Evolutionary conservation across 2,797 vertebrate genomes (phyloP).

Genomic region (Periophthalmus magnuspinnatus): DNA sequence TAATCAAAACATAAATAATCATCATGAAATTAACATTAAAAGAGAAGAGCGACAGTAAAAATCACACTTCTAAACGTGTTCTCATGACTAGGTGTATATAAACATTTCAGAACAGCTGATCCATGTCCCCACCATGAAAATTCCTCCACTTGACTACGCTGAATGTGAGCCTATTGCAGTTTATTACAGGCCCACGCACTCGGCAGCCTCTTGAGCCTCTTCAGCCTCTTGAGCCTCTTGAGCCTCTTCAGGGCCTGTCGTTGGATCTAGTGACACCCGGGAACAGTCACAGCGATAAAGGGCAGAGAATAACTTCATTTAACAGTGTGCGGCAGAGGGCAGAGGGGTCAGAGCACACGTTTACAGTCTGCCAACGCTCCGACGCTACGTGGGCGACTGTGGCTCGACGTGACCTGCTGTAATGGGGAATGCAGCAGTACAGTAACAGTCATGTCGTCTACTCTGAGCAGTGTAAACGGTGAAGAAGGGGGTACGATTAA

Average conservation of each 20-base stretch:
- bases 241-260: conserved; percentile 32
- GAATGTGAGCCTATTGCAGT: conserved; percentile 20
- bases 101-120: conserved; percentile 8
- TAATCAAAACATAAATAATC: too few species aligned
- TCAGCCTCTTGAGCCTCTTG: conserved; percentile 35
- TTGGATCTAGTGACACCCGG: conserved; percentile 41
- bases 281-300: conserved; percentile 51
- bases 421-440: not conserved
- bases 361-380: not conserved
- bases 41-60: too few species aligned
- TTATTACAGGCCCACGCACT: conserved; percentile 26
- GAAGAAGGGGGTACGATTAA: too few species aligned
- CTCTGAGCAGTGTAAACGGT: not conserved
- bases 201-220: conserved; percentile 45
- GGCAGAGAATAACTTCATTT: conserved; percentile 44
- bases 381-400: not conserved
- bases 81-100: too few species aligned
- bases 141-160: conserved; percentile 52
- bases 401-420: not conserved
- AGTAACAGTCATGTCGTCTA: not conserved
- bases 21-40: too few species aligned
- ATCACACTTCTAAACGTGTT: too few species aligned
- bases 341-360: conserved; percentile 51
- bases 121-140: conserved; percentile 24
- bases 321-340: conserved; percentile 22